Evolutionary conservation across 2,888 invertebrate species (phyloP), one percentile per base, ranked within the genome.

Genomic region (Hecatera dysodea): DNA sequence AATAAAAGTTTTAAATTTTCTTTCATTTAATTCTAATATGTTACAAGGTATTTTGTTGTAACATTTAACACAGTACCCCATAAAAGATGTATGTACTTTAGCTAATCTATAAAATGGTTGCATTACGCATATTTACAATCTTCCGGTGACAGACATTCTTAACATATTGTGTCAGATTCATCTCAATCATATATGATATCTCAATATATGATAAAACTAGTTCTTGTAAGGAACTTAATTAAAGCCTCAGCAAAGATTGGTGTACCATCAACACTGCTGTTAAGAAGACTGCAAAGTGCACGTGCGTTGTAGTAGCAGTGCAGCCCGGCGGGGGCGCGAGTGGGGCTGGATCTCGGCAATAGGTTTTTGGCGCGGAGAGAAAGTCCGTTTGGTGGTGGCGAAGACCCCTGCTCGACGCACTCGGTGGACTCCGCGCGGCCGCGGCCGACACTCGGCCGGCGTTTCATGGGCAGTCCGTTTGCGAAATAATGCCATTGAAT

Each of bases 401-500:
- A 90, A 92, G 94, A 92, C 89, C 91, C 89, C 90, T 86, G 88
- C 87, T 75, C 71, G 72, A 85, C 88, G 86, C 92, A 92, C 90
- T 92, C 93, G 90, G 92, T 78, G 92, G 92, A 91, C 86, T 88
- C 92, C 92, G 92, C 92, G 93, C 94, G 94, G 93, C 92, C 93
- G 94, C 92, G 93, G 94, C 93, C 95, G 94, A 91, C 93, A 93
- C 92, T 93, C 93, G 93, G 93, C 93, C 93, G 88, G 92, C 91
- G 90, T 90, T 89, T 89, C 91, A 89, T 87, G 89, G 89, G 86
- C 90, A 86, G 67, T 77, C 80, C 77, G 87, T 92, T 94, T 92
- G 94, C 94, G 93, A 94, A 94, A 94, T 91, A 93, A 95, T 95
- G 95, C 91, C 93, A 91, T 91, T 91, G 91, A 89, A 90, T 89